Evolutionary conservation across 2,888 invertebrate species (phyloP), one percentile per base, ranked within the genome.

Genomic region (Drosophila pegasa): DNA sequence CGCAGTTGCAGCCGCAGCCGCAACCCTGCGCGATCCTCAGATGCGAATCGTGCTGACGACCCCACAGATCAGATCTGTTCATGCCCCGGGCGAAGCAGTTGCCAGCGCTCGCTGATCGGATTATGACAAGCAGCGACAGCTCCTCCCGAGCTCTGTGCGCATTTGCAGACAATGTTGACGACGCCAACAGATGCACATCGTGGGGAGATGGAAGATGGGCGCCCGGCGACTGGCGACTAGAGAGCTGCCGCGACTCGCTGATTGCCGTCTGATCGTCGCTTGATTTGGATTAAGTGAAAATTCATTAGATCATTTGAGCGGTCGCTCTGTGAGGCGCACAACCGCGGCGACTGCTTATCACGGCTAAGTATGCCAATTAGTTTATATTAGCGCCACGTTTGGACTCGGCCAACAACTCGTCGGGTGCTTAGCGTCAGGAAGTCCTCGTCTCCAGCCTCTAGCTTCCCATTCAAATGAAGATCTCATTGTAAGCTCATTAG

Each of bases 261-360:
- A 78, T 75, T 79, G 80, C 81, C 68, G 70, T 57, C 70, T 83
- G 89, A 88, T 87, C 87, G 75, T 66, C 80, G 74, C 79, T 88
- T 88, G 87, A 87, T 88, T 87, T 83, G 87, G 85, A 89, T 89
- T 88, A 88, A 85, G 75, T 75, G 81, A 81, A 86, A 86, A 88
- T 81, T 86, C 86, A 88, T 86, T 86, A 86, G 86, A 88, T 86
- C 77, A 86, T 87, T 86, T 82, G 59, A 62, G 60, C 45, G 63
- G 48, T 54, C 62, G 67, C 71, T 62, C 68, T 71, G 73, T 76
- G 85, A 87, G 82, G 84, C 85, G 80, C 61, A 86, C 87, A 61
- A 72, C 84, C 87, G 80, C 37, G 22, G 35, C 61, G 57, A 51
- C 54, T 35, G 48, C 61, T 76, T 66, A 78, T 65, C 73, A 16